Conservation (phyloP, 1,140 invertebrate species). For the Schlechtendalia chinensis region DNA sequence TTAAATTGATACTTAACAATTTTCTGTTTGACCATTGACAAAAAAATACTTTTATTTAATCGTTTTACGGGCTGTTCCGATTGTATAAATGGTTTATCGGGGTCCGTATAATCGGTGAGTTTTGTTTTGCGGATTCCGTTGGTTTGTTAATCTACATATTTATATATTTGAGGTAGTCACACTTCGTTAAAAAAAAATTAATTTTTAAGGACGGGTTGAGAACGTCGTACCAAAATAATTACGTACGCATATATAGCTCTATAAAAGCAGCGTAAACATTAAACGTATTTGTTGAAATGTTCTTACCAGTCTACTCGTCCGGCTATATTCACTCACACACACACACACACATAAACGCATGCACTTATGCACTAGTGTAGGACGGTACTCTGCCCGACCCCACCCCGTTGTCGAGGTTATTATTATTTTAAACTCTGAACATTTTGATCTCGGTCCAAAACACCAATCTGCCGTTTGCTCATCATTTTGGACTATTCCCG, state of each 20-base stretch:
- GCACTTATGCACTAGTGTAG: not conserved
- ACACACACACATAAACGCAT: not conserved
- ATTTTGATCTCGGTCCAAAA: conserved; percentile 29
- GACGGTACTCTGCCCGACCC: not conserved
- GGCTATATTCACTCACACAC: not conserved
- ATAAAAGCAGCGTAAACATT: conserved; percentile 13
- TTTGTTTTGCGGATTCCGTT: too few species aligned
- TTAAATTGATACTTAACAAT: too few species aligned
- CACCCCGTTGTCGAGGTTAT: conserved; percentile 3
- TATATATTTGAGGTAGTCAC: too few species aligned
- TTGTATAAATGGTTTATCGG: too few species aligned
- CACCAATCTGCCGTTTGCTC: conserved; percentile 35
- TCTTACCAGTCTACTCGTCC: not conserved
- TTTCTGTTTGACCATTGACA: too few species aligned
- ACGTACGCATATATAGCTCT: not conserved
- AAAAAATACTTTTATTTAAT: too few species aligned
- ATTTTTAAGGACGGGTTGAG: too few species aligned
- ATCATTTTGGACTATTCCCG: conserved; percentile 29
- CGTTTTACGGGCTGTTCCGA: too few species aligned
- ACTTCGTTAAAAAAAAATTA: too few species aligned
- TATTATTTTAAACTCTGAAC: conserved; percentile 28
- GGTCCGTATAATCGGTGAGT: too few species aligned
- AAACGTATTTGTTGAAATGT: conserved; percentile 13
- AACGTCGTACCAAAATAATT: not conserved
- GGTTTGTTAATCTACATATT: too few species aligned